Base-by-base conservation (phyloP, 2,797 vertebrate genomes). In the Paguma larvata region DNA sequence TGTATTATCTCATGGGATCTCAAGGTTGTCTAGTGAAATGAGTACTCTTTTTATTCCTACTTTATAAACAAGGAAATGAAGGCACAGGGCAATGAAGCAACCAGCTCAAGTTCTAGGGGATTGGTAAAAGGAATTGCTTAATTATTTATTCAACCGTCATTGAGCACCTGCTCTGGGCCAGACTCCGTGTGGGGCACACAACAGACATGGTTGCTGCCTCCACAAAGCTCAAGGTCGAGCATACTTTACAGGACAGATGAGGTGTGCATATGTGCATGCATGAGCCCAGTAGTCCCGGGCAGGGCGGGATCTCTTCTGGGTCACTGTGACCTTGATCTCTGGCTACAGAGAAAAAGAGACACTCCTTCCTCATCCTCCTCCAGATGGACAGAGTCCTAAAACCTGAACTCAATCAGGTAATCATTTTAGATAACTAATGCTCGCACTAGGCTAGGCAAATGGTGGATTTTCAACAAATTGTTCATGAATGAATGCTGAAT, bases 181-280 rank as follows among this genome's bases (percentile, higher is more conserved):
- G 78, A 44, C 65, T 46, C 75, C 48, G 38, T 67, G 73, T 34
- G 85, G 48, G 68, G 34, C 73, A 78, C 32, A 83, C 77, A 85
- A 73, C 46, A 16, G 75, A 95, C 79, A 53, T 19, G 59, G 78
- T 59, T 44, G 13, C 65, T 83, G 75, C 48, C 72, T 89, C 94
- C 85, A 41, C 80, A 59, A 96, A 94, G 59, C 63, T 94, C 88
- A 93, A 97, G 94, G 93, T 86, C 48, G 51, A 86, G 68, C 85
- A 89, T 62, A 46, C 68, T 46, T 94, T 48, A 11, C 0, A 5
- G 95, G 65, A 63, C 14, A 41, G 85, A n/a, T n/a, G 53, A 30
- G 15, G 68, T 75, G 32, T 80, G 56, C 14, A 34, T 38, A 12
- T 59, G 87, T 78, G 53, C 63, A 44, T 77, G 62, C 86, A 72